Percentiles rank a stretch among this genome's conserved stretches.
phyloP scores from a whole-genome alignment of 2,113 vertebrate species.

The Heteronetta atricapilla region DNA sequence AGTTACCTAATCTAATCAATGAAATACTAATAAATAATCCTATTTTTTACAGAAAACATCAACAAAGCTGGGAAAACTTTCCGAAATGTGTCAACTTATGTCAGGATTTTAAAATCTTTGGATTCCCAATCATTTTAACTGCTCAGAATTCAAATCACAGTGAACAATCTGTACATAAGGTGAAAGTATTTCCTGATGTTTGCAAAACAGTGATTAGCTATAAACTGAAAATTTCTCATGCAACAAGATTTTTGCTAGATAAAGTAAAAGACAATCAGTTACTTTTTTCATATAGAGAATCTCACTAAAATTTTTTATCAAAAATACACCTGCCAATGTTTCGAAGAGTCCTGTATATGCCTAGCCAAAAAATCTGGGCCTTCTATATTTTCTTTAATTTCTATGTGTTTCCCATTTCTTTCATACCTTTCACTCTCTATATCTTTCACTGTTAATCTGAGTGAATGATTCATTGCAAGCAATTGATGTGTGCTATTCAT shows the following conservation, averaged over 20 bases:
- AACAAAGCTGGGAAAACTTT: not conserved
- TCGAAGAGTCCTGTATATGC: not conserved
- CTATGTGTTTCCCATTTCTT: not conserved
- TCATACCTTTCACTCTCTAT: not conserved
- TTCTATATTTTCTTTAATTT: not conserved
- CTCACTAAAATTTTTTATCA: not conserved
- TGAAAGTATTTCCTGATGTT: not conserved
- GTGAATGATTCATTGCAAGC: not conserved
- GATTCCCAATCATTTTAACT: not conserved
- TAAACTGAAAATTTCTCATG: not conserved
- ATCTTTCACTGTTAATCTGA: not conserved
- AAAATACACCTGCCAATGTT: not conserved
- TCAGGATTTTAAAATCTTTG: not conserved
- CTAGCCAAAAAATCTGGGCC: not conserved
- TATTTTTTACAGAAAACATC: not conserved
- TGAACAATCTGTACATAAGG: not conserved
- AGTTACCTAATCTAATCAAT: not conserved
- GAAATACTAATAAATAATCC: not conserved
- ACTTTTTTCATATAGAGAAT: not conserved
- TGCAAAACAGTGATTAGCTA: not conserved
- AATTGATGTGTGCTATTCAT: not conserved
- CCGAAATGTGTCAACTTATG: not conserved
- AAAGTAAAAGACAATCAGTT: not conserved
- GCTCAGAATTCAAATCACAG: not conserved
- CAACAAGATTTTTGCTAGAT: not conserved